Conservation (phyloP, 2,888 invertebrate genomes). For the Anodontia alba region DNA sequence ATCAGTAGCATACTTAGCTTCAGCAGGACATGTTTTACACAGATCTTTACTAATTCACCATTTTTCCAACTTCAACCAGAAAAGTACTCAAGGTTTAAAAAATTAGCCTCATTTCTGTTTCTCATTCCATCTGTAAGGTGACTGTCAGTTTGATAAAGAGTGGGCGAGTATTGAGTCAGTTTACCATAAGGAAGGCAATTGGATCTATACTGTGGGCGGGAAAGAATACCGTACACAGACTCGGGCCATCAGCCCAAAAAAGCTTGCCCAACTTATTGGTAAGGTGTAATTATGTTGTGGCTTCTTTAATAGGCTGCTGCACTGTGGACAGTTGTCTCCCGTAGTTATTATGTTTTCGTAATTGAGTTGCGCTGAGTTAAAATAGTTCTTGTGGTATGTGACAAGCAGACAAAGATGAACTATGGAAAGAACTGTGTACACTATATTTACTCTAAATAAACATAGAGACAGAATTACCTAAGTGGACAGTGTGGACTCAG, state of each 20-base stretch:
- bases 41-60: too few species aligned
- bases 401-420: too few species aligned
- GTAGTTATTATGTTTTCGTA: background rate
- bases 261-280: constrained; percentile 71
- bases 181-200: constrained; percentile 43
- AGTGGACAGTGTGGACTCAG: too few species aligned
- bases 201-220: constrained; percentile 47
- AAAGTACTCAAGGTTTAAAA: too few species aligned
- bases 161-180: constrained; percentile 54
- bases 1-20: too few species aligned
- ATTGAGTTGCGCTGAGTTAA: too few species aligned
- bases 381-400: too few species aligned
- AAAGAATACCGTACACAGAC: constrained; percentile 60
- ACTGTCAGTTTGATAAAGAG: constrained; percentile 49
- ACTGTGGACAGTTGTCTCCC: background rate
- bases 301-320: background rate
- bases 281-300: constrained; percentile 26
- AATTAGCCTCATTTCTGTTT: background rate
- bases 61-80: too few species aligned
- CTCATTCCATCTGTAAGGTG: constrained; percentile 39
- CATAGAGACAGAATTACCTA: too few species aligned
- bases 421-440: too few species aligned
- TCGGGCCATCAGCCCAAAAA: constrained; percentile 68
- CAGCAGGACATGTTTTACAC: too few species aligned
- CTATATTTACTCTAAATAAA: too few species aligned